These are phyloP conservation scores for Pseudopipra pipra DNA, from an alignment of 2,113 vertebrate genomes.

Conservation along the genomic window DNA sequence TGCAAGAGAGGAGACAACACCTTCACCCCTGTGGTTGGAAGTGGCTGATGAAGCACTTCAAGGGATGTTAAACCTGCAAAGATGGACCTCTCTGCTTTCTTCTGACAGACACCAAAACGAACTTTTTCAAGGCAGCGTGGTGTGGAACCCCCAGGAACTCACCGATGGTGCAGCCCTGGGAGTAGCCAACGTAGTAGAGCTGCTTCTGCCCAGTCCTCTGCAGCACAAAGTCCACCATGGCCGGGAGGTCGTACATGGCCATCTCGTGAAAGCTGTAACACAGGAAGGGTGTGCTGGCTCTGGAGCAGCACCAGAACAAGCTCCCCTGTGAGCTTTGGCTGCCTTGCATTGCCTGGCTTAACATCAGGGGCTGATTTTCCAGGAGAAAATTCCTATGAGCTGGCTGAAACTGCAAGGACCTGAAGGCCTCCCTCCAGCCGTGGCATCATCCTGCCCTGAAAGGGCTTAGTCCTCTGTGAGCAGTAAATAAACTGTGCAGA, in stretches of 20 bases:
- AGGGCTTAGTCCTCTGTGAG: background rate
- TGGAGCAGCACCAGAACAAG: background rate
- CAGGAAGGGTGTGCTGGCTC: background rate
- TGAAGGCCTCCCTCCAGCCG: background rate
- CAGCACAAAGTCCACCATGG: conserved; percentile 84
- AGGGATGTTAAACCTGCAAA: too few species aligned
- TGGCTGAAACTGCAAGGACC: background rate
- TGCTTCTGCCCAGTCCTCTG: conserved; percentile 83
- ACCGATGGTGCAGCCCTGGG: conserved; percentile 90
- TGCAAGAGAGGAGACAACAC: background rate
- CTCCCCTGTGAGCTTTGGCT: background rate
- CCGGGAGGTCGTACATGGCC: conserved; percentile 90
- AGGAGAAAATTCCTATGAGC: background rate
- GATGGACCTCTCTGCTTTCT: background rate
- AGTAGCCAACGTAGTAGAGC: conserved; percentile 89
- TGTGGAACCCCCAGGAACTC: background rate
- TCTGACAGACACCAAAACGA: background rate
- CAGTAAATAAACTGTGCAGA: background rate
- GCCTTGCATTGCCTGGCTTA: background rate
- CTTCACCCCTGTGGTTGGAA: background rate
- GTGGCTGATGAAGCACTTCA: background rate
- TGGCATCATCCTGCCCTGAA: background rate
- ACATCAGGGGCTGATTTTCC: background rate
- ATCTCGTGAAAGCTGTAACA: conserved; percentile 87
- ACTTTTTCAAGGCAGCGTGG: fast-evolving